Conservation (phyloP, 2,888 invertebrate species). For the Malthinus flaveolus region DNA sequence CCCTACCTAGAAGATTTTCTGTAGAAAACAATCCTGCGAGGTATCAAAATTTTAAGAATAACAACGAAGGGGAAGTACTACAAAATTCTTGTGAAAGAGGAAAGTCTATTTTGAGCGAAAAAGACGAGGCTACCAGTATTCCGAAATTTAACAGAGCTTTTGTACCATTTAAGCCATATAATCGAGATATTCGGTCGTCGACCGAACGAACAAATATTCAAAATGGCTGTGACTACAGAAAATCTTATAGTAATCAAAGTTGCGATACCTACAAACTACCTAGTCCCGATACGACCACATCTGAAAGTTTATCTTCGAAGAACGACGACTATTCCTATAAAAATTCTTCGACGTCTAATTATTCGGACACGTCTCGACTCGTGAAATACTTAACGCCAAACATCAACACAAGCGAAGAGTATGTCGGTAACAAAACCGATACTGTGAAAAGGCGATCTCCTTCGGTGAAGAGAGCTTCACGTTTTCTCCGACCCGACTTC, state of each 20-base stretch:
- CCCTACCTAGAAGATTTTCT: conserved; percentile 54
- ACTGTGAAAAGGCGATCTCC: conserved; percentile 42
- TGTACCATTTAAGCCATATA: conserved; percentile 41
- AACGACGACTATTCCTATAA: conserved; percentile 9
- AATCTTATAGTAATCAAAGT: conserved; percentile 1
- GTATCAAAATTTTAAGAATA: conserved; percentile 16
- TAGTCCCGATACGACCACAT: conserved; percentile 49
- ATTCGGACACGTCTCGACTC: conserved; percentile 16
- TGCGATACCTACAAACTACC: conserved; percentile 24
- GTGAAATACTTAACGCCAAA: conserved; percentile 19
- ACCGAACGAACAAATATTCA: conserved; percentile 3
- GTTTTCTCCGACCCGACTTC: conserved; percentile 79
- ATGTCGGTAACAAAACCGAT: conserved; percentile 44
- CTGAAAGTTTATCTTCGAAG: conserved; percentile 42
- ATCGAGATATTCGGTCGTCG: conserved; percentile 1
- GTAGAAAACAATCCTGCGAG: conserved; percentile 40
- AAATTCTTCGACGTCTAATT: conserved; percentile 10
- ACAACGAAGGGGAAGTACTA: neutral
- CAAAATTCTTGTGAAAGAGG: neutral
- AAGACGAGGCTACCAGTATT: neutral
- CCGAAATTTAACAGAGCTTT: conserved; percentile 37
- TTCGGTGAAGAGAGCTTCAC: conserved; percentile 62
- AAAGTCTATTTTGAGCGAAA: neutral
- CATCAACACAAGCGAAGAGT: neutral
- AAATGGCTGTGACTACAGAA: too few relatives aligned